These are phyloP conservation scores for Petrophora chlorosata DNA, from an alignment of 2,888 invertebrate species.

Conservation along the genomic window DNA sequence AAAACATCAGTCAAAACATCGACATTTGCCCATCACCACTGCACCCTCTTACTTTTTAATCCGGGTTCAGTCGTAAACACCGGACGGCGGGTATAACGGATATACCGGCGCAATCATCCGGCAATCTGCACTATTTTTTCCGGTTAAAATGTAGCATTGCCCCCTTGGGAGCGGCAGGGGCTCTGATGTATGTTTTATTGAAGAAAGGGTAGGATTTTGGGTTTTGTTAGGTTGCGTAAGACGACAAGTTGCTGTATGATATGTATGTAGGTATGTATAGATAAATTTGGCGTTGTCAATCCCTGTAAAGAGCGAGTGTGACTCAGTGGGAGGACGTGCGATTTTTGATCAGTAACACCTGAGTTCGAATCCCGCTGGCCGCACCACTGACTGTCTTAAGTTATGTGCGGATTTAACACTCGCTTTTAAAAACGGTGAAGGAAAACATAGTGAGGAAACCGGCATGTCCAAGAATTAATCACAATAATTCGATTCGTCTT, in stretches of 20 bases:
- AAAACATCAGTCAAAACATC: slow-evolving; percentile 3
- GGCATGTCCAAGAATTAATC: no score
- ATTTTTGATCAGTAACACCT: no score
- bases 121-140: slow-evolving; percentile 77
- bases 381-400: no score
- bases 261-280: background rate
- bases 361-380: no score
- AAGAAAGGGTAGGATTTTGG: background rate
- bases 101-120: slow-evolving; percentile 76
- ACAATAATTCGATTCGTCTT: no score
- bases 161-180: slow-evolving; percentile 43
- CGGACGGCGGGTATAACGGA: slow-evolving; percentile 64
- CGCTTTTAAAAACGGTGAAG: no score
- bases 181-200: slow-evolving; percentile 71
- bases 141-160: slow-evolving; percentile 63
- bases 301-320: no score
- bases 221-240: background rate
- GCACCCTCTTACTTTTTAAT: slow-evolving; percentile 67
- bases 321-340: no score
- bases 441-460: no score
- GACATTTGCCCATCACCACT: slow-evolving; percentile 26
- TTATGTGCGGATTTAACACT: no score
- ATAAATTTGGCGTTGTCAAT: no score
- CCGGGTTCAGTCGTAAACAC: slow-evolving; percentile 70
- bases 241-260: no score